Evolutionary conservation across 2,888 invertebrate species (phyloP), one percentile per base, ranked within the genome.

Genomic region (Lasioglossum zephyrum): DNA sequence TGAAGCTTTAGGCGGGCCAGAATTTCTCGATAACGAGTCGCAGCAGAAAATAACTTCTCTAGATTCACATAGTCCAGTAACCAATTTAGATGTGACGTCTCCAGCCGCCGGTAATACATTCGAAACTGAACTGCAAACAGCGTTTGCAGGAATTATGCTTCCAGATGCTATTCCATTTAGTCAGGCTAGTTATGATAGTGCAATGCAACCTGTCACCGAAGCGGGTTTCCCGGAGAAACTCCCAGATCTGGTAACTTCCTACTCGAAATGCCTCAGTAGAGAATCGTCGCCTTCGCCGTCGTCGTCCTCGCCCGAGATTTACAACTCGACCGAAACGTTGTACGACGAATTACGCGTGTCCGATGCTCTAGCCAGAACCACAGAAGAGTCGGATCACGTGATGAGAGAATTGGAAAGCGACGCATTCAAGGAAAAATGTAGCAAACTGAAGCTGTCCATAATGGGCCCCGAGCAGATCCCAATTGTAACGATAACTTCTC

Each of bases 171-270:
- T 82, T 76, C 88, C 87, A 83, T 74, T 87, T 83, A 79, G 78
- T 75, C 72, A 79, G 73, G 49, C 73, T 81, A 87, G 39, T 81
- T 85, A 77, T 75, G 76, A 78, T 83, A 82, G 63, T 85, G 82
- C 47, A 73, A 70, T 49, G 49, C 78, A 78, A 75, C 77, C 57
- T 81, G 49, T 81, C 31, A 75, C 47, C 75, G 82, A 84, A 79
- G 81, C 79, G 74, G 69, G 39, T 81, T 70, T 77, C 49, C 85
- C 87, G 66, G 88, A 90, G 66, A 92, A 92, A 89, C 88, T 94
- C 63, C 94, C 94, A 1, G 93, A 94, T 84, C 83, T 94, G 47
- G 87, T 94, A 36, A 88, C 92, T 31, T 93, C 93, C 22, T 93
- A 93, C 22, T 92, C 94, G 4, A 93, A 92, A 74, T 47, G 87